A percentile compares a stretch with the other conserved stretches of the same genome.
Evolutionary conservation across 2,113 vertebrate species (phyloP).

Genomic region (Thalassarche chlororhynchos): DNA sequence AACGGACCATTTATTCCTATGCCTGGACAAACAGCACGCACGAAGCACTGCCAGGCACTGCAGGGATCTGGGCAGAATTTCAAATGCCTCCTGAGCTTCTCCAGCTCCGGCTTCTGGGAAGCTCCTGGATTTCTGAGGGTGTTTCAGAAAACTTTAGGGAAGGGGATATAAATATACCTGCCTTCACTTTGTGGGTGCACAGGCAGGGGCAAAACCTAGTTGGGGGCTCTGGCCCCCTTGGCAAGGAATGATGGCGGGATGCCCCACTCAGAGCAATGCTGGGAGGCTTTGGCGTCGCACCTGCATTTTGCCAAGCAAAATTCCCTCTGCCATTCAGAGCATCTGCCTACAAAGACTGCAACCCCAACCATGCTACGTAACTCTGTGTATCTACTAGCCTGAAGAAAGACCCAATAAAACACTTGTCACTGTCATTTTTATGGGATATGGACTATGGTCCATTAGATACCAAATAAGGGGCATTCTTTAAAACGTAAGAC

Average conservation of each 20-base stretch:
- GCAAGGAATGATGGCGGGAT: not conserved
- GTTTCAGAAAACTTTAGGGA: not conserved
- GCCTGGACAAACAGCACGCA: not conserved
- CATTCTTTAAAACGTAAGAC: not conserved
- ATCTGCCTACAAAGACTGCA: not conserved
- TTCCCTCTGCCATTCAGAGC: not conserved
- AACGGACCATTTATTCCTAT: rapidly evolving
- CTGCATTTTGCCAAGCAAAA: not conserved
- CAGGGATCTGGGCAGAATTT: not conserved
- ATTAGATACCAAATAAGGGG: not conserved
- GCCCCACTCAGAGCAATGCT: not conserved
- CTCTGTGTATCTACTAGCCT: not conserved
- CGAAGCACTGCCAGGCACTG: not conserved
- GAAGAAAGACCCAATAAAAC: not conserved
- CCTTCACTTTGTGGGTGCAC: not conserved
- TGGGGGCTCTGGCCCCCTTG: not conserved
- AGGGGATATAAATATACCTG: not conserved
- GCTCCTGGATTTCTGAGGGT: not conserved
- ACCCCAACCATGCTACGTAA: rapidly evolving
- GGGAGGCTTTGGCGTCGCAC: not conserved
- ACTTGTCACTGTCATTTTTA: not conserved
- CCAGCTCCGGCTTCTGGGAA: not conserved
- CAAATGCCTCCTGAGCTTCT: not conserved
- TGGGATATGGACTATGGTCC: not conserved
- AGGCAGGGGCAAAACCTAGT: not conserved